Percentiles rank a stretch among this genome's conserved stretches.
phyloP scores from a whole-genome alignment of 2,888 invertebrate species.

The Campoletis raptor region DNA sequence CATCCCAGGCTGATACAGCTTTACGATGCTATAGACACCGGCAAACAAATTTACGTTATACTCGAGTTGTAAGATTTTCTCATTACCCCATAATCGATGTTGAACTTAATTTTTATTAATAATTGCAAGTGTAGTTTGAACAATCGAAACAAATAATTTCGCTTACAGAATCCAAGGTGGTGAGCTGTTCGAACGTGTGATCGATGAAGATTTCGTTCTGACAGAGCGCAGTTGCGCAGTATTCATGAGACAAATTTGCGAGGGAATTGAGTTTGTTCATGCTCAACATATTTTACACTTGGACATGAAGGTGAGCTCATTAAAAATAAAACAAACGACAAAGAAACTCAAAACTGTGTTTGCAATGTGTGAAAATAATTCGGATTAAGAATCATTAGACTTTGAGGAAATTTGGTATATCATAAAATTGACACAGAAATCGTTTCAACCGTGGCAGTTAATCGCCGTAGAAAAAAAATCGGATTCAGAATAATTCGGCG shows the following conservation, averaged over 20 bases:
- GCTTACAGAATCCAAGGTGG: conserved; percentile 96
- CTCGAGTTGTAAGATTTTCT: conserved; percentile 96
- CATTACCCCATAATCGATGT: not conserved
- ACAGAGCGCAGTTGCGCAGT: conserved; percentile 98
- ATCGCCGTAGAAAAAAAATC: no score
- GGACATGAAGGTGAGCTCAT: conserved; percentile 94
- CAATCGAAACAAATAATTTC: not conserved
- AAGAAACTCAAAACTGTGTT: not conserved
- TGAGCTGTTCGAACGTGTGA: conserved; percentile 99
- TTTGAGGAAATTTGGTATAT: no score
- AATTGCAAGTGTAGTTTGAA: not conserved
- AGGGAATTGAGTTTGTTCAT: conserved; percentile 99
- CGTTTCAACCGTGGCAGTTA: no score
- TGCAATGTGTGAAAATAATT: not conserved
- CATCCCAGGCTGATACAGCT: conserved; percentile 98
- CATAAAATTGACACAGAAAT: no score
- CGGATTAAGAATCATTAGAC: not conserved
- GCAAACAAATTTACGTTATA: conserved; percentile 97
- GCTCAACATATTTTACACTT: conserved; percentile 97
- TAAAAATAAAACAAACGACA: no score
- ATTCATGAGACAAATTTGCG: conserved; percentile 99
- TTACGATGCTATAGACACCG: conserved; percentile 98
- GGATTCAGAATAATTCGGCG: no score
- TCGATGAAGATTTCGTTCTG: conserved; percentile 98
- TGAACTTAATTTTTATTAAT: not conserved